Base-by-base conservation (phyloP, 2,113 vertebrate species). In the Pandion haliaetus region DNA sequence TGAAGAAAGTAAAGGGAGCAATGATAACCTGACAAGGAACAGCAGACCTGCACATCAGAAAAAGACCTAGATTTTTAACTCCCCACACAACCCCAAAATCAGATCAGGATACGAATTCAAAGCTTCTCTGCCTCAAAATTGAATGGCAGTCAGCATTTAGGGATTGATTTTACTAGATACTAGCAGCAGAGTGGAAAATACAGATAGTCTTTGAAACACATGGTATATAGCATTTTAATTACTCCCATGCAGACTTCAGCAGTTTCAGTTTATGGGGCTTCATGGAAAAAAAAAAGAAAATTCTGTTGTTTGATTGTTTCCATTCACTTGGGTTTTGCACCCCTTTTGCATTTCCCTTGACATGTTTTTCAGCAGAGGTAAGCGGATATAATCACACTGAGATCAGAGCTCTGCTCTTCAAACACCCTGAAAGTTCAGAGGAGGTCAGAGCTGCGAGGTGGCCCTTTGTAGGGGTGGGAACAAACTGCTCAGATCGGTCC, bases 161-260 rank as follows among this genome's bases (percentile, higher is more conserved):
- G 62, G 81, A 66, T 49, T 55, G 86, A 65, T 93, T 87, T 79
- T 42, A 88, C 49, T 62, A 89, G 93, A 80, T 79, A 70, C 8
- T 69, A 88, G 76, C 74, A 93, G 82, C 78, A 88, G 87, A 82
- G 74, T 62, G 94, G 91, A 97, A 95, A 96, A 88, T 73, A 82
- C 74, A 90, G 84, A 32, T 59, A 55, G 81, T 38, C 58, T 95
- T 76, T 82, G 89, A 88, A 89, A 79, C 78, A 65, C 73, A 42
- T 2, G 1, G 45, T 15, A 20, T 7, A 78, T 44, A 87, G 83
- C 45, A 44, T 59, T 97, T 93, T 73, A 96, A 81, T 93, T 81
- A 70, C 70, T 72, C 70, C 3, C 1, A 7, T 82, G 91, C 86
- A 85, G 87, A 93, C 66, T 79, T 96, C 91, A 95, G 89, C 95